phyloP scores from a whole-genome alignment of 1,140 invertebrate genomes.

The Papilio xuthus region DNA sequence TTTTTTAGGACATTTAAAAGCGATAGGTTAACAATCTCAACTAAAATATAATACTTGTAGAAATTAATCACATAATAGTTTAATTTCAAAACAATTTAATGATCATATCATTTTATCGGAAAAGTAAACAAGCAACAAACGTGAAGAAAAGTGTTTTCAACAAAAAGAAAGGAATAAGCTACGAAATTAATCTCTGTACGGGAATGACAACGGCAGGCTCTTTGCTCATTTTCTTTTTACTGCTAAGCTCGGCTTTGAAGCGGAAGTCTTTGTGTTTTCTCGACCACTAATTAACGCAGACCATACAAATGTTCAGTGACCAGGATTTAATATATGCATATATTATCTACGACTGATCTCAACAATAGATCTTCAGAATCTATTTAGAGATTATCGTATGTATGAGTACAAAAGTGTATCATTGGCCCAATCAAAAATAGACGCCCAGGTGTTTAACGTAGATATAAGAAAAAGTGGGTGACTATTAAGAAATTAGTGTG shows the following conservation, averaged over 20 bases:
- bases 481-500: too few relatives aligned
- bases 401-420: too few relatives aligned
- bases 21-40: too few relatives aligned
- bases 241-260: background rate
- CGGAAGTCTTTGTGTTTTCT: constrained; percentile 16
- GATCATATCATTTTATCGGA: too few relatives aligned
- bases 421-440: too few relatives aligned
- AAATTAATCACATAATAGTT: too few relatives aligned
- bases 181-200: background rate
- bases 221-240: constrained; percentile 13
- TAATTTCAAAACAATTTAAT: too few relatives aligned
- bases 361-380: background rate
- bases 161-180: background rate
- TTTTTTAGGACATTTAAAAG: too few relatives aligned
- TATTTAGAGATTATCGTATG: background rate
- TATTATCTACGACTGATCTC: background rate
- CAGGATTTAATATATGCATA: background rate
- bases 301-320: background rate
- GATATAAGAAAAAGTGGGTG: too few relatives aligned
- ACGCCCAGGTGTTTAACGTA: too few relatives aligned
- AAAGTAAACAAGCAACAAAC: background rate
- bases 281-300: background rate
- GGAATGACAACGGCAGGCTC: background rate
- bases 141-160: background rate
- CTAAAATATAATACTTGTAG: too few relatives aligned